Conservation (phyloP, 2,888 invertebrate species). For the Nemapogon koenigi region DNA sequence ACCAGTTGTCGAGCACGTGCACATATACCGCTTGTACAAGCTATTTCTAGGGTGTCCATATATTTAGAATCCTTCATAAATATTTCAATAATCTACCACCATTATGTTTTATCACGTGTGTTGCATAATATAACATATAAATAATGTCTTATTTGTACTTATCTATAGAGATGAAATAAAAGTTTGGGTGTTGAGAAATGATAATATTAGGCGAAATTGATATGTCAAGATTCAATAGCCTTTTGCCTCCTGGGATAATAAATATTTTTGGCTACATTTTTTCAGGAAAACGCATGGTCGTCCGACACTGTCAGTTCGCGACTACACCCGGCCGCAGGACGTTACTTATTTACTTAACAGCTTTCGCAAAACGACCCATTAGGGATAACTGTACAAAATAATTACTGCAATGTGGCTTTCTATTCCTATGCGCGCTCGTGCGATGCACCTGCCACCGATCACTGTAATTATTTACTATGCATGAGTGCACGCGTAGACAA, state of each 20-base stretch:
- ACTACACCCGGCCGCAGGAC: constrained; percentile 31
- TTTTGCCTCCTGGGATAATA: too few relatives aligned
- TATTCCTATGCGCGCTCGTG: constrained; percentile 53
- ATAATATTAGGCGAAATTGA: too few relatives aligned
- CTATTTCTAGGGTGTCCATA: neutral
- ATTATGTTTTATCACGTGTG: neutral
- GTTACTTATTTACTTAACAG: constrained; percentile 61
- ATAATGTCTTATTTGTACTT: too few relatives aligned
- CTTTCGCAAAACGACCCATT: constrained; percentile 63
- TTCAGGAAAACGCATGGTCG: neutral
- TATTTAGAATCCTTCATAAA: neutral
- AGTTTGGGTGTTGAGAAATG: too few relatives aligned
- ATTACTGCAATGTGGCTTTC: constrained; percentile 65
- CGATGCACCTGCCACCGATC: constrained; percentile 61
- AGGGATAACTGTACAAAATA: constrained; percentile 64
- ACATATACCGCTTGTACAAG: constrained; percentile 4
- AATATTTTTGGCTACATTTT: too few relatives aligned
- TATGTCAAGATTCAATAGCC: too few relatives aligned
- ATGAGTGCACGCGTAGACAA: constrained; percentile 53
- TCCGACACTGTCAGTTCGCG: constrained; percentile 2
- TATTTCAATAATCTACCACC: neutral
- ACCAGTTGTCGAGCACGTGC: constrained; percentile 14
- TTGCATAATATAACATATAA: too few relatives aligned
- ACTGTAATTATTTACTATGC: constrained; percentile 64
- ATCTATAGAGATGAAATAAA: too few relatives aligned